Evolutionary conservation across 2,113 vertebrate species (phyloP).

Genomic region (Syngnathoides biaculeatus): DNA sequence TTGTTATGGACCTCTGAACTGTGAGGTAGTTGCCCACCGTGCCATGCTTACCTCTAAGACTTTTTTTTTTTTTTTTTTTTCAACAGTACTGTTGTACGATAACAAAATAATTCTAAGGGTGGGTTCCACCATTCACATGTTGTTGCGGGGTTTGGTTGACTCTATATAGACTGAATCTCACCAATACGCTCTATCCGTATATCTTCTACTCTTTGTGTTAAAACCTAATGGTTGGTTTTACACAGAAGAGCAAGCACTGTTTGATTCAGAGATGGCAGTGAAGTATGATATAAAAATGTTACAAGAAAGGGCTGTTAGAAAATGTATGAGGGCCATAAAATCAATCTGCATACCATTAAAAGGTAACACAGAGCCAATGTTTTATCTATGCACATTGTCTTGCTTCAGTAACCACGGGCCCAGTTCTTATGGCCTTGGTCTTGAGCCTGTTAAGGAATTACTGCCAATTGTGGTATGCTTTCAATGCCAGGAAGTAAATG

Average conservation of each 20-base stretch:
- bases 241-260: constrained; percentile 33
- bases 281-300: constrained; percentile 58
- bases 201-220: constrained; percentile 22
- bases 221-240: constrained; percentile 56
- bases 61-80: not conserved
- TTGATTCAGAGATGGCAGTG: constrained; percentile 31
- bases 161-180: not conserved
- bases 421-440: constrained; percentile 27
- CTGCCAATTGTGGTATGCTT: constrained; percentile 10
- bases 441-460: constrained; percentile 36
- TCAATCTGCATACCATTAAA: constrained; percentile 49
- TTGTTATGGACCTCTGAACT: no score
- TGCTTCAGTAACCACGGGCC: constrained; percentile 35
- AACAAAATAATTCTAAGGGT: not conserved
- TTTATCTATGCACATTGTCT: constrained; percentile 57
- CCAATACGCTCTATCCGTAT: not conserved
- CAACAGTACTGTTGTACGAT: no score
- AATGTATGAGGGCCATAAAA: constrained; percentile 57
- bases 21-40: no score
- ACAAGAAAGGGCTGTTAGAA: constrained; percentile 55
- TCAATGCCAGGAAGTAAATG: constrained; percentile 16
- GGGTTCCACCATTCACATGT: not conserved
- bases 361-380: constrained; percentile 46
- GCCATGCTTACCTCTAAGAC: not conserved
- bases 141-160: not conserved